phyloP scores from a whole-genome alignment of 2,888 invertebrate genomes.

The Galeruca laticollis region DNA sequence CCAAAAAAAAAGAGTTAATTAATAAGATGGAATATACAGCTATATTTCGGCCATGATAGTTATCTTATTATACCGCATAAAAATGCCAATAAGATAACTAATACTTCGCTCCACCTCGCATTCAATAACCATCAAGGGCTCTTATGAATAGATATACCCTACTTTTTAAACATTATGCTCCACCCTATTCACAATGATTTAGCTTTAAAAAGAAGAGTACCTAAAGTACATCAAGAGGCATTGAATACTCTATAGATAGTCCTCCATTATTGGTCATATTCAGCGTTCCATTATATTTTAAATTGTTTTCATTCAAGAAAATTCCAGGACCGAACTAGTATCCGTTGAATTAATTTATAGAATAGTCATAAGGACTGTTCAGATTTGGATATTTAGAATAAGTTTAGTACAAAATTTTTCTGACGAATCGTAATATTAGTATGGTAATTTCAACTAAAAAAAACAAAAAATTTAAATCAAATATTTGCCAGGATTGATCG shows the following conservation, averaged over 20 bases:
- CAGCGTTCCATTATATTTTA: conserved; percentile 35
- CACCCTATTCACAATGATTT: conserved; percentile 33
- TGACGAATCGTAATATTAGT: no score
- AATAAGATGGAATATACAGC: not conserved
- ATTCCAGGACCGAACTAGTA: not conserved
- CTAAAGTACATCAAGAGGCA: conserved; percentile 7
- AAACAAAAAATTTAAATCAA: no score
- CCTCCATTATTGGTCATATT: conserved; percentile 37
- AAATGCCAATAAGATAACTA: conserved; percentile 20
- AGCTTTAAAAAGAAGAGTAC: conserved; percentile 22
- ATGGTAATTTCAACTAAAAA: no score
- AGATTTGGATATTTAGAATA: no score
- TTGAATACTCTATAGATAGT: conserved; percentile 25
- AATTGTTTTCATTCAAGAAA: conserved; percentile 22
- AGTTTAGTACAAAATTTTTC: no score
- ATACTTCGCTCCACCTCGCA: conserved; percentile 16
- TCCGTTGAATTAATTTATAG: not conserved
- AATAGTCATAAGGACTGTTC: no score
- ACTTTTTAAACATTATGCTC: conserved; percentile 21
- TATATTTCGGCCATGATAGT: conserved; percentile 7
- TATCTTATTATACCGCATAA: conserved; percentile 7
- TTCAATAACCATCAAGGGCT: conserved; percentile 15
- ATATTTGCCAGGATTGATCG: no score
- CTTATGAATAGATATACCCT: conserved; percentile 29
- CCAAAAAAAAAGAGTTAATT: not conserved